Conservation (phyloP, 2,888 invertebrate species). For the Pollenia angustigena region DNA sequence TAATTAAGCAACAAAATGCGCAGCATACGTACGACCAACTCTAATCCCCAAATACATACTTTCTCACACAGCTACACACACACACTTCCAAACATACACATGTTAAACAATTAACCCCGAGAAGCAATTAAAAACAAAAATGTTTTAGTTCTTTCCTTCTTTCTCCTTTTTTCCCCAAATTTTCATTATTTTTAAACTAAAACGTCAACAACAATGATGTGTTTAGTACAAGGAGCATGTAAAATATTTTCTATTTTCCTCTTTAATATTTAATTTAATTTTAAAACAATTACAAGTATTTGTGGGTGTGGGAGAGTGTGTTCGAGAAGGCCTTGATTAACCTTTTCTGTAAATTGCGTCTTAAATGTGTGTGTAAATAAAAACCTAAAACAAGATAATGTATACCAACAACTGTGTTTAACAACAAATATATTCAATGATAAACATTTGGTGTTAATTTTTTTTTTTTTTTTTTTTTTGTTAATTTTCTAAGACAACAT, state of each 20-base stretch:
- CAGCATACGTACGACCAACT: not conserved
- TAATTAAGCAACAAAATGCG: constrained; percentile 61
- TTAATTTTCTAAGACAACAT: constrained; percentile 43
- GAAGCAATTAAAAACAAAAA: constrained; percentile 46
- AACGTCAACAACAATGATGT: constrained; percentile 12
- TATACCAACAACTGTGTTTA: not conserved
- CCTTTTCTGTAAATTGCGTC: constrained; percentile 13
- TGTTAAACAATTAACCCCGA: constrained; percentile 33
- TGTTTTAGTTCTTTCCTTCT: not conserved
- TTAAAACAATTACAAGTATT: not conserved
- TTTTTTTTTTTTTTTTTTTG: not conserved
- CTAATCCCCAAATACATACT: too few relatives aligned
- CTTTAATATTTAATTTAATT: constrained; percentile 12
- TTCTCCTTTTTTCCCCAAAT: not conserved
- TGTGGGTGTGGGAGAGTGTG: not conserved
- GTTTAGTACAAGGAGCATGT: constrained; percentile 11
- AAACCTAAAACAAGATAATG: not conserved
- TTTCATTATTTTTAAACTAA: constrained; percentile 15
- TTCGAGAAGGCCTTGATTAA: constrained; percentile 20
- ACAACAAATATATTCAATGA: not conserved
- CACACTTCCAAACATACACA: not conserved
- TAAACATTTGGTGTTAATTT: not conserved
- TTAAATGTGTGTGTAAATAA: not conserved
- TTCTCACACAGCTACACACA: not conserved
- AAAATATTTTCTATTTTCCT: not conserved